Base-by-base conservation (phyloP, 2,888 invertebrate species). In the Electrophaes corylata region DNA sequence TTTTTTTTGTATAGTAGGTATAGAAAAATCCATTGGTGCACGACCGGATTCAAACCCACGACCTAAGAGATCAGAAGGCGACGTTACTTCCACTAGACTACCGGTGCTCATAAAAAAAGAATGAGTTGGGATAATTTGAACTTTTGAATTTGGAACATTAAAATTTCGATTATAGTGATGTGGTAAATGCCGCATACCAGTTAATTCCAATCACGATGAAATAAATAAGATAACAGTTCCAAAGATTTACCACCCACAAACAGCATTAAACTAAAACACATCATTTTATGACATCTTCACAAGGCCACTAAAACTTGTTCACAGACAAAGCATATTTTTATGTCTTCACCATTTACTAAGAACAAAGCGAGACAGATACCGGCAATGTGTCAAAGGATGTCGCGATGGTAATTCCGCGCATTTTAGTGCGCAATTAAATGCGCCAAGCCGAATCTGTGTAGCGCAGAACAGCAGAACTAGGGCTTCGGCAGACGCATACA, bases 341-440 rank as follows among this genome's bases (percentile, higher is more conserved):
- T 46, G 33, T 20, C 37, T 37, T 43, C 14, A 19, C 37, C 50
- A 57, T 57, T 51, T 49, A 45, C 33, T 33, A 46, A 48, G 61
- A 62, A 67, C 64, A 65, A 62, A 63, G 61, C 47, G 49, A 57
- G 45, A n/a, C n/a, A 57, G 56, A 59, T 59, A 62, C 60, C 54
- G 56, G 51, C 53, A 10, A 8, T 29, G 46, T 54, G 65, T 69
- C 69, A 71, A 69, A 67, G 66, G 69, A 71, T 66, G 70, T 72
- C 66, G 57, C 63, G 47, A 62, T 62, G 63, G 62, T 71, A 68
- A 71, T 74, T 69, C 60, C 58, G 69, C 55, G 54, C 61, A 67
- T 65, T 73, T 76, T 70, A 75, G 66, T 67, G 65, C 65, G 66
- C 61, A 70, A 72, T 75, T 70, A 76, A 73, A 71, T 57, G 52